Base-by-base conservation (phyloP, 2,113 vertebrate genomes). In the Istiophorus platypterus region DNA sequence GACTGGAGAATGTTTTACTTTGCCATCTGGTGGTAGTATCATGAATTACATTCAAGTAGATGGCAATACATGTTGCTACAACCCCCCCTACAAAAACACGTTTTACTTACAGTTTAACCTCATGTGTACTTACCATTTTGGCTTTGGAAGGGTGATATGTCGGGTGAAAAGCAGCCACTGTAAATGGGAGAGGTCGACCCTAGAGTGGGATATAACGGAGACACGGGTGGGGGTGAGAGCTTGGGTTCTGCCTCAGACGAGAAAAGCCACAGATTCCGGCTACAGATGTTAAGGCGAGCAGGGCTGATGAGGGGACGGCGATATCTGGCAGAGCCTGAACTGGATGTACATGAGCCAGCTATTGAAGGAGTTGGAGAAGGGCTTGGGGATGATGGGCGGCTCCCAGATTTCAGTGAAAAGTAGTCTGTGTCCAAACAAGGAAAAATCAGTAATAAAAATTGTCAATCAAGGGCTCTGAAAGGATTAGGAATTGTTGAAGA, bases 241-340 rank as follows among this genome's bases (percentile, higher is more conserved):
- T 80, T 54, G 2, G 92, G 87, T 18, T 91, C 87, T 0, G 80
- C 64, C 29, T 93, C 91, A 0, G 93, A 24, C 0, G 95, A 91
- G 85, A 99, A 98, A 12, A 99, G 95, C 76, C 96, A 92, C 18
- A 97, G 95, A 72, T 94, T 97, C 85, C 95, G 97, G 0, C 97
- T 96, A 31, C 95, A 86, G 51, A 99, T 95, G 93, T 99, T 97
- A 80, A 99, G 96, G 22, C 97, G 96, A 0, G 98, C 98, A 0
- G 98, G 98, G 89, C 98, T 99, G 95, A 99, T 99, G 86, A 99
- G 96, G 0, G 98, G 98, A 0, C 98, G 96, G 3, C 97, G 95
- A 20, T 95, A 94, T 7, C 95, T 93, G 90, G 96, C 92, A 0
- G 97, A 99, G 7, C 97, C 91, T 0, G 95, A 95, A 81, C 97